Base-by-base conservation (phyloP, 2,888 invertebrate species). In the Aporophyla lueneburgensis region DNA sequence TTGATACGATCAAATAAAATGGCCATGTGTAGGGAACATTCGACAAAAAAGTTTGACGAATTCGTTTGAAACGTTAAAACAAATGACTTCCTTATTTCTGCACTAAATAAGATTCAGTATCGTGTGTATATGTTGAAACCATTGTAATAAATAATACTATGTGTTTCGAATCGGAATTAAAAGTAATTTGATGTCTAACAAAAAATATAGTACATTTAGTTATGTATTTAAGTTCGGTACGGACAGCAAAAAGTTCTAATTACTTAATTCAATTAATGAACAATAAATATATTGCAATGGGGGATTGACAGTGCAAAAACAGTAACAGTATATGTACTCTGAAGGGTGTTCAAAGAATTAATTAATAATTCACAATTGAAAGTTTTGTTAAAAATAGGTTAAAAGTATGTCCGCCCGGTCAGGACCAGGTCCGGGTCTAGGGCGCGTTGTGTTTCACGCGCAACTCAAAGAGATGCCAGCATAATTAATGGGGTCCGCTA, bases 181-280 rank as follows among this genome's bases (percentile, higher is more conserved):
- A 80, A 73, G 76, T 80, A 76, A 70, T 81, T 79, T 66, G 58
- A 56, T 63, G 58, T 59, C 33, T 69, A 61, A 76, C 56, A 87
- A 88, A 84, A 83, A 76, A 76, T 33, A 43, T 51, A 58, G 61
- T 62, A 59, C 51, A 33, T 33, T 33, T 56, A 14, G 49, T 27
- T 33, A 62, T 62, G 16, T 78, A 70, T 71, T 77, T 56, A 51
- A 19, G 75, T 66, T 79, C 56, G 33, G 65, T 81, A 58, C 27
- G 72, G 51, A 58, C 24, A 51, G 71, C 78, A 88, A 87, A 88
- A 87, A 88, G 51, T 58, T 74, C 33, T 85, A 83, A 87, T 87
- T 87, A 87, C 84, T 84, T 88, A 88, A 87, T 88, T 88, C 63
- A 84, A 86, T 87, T 83, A 85, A 78, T 79, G 51, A 53, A 56